Percentiles rank a stretch among this genome's conserved stretches.
phyloP scores from a whole-genome alignment of 2,113 vertebrate genomes.

The Cyrtonyx montezumae region DNA sequence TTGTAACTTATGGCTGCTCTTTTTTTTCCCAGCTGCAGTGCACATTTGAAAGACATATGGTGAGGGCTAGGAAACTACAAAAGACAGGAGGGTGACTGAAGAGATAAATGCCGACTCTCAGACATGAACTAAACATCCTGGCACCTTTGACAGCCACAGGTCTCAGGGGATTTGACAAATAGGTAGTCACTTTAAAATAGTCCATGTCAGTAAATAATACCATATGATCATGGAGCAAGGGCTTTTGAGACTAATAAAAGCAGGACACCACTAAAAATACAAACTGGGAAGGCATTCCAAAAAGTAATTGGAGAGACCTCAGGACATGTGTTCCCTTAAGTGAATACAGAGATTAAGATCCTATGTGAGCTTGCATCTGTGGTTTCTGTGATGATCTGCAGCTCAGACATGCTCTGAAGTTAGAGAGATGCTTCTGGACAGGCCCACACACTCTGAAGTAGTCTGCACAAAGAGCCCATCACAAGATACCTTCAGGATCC shows the following conservation, averaged over 20 bases:
- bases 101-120: background rate
- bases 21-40: background rate
- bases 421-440: background rate
- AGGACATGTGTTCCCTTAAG: background rate
- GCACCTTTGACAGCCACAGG: background rate
- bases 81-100: background rate
- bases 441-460: rapidly evolving
- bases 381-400: background rate
- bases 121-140: background rate
- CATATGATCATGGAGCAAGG: background rate
- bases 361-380: background rate
- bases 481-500: background rate
- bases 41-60: background rate
- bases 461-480: background rate
- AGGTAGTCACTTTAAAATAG: background rate
- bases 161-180: background rate
- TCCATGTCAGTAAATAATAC: background rate
- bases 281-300: background rate
- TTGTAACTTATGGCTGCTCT: background rate
- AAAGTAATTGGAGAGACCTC: background rate
- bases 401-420: background rate
- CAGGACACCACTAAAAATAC: background rate
- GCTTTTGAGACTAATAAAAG: background rate
- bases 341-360: background rate
- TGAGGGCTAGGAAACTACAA: background rate